A percentile compares a stretch with the other conserved stretches of the same genome.
These are phyloP conservation scores for Actinia tenebrosa DNA, from an alignment of 64 coral and sea anemone genomes.

Conservation along the genomic window DNA sequence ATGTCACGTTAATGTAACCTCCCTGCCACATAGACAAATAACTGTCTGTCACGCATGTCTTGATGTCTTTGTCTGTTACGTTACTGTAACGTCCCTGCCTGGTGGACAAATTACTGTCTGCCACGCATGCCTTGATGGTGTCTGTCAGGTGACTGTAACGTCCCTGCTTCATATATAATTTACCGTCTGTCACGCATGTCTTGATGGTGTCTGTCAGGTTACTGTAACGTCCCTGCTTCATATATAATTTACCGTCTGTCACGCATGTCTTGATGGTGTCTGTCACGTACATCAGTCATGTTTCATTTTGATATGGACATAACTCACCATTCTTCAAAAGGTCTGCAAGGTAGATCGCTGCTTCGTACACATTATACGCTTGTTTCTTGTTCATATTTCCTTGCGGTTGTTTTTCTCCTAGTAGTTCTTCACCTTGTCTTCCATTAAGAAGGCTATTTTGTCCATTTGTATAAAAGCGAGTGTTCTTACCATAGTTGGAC, in stretches of 20 bases:
- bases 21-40: not conserved
- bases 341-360: slow-evolving; percentile 25
- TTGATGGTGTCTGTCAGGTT: too few relatives aligned
- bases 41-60: not conserved
- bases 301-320: not conserved
- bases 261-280: not conserved
- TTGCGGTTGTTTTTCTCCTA: not conserved
- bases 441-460: not conserved
- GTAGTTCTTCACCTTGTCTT: not conserved
- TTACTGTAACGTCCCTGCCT: too few relatives aligned
- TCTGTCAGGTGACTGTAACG: too few relatives aligned
- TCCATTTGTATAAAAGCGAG: not conserved
- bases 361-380: slow-evolving; percentile 17
- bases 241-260: too few relatives aligned
- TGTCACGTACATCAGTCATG: not conserved
- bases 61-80: too few relatives aligned
- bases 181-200: too few relatives aligned
- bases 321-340: slow-evolving; percentile 30
- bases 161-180: too few relatives aligned
- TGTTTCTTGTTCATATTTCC: not conserved
- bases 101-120: too few relatives aligned
- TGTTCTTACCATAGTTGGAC: not conserved
- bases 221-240: too few relatives aligned
- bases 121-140: too few relatives aligned
- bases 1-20: not conserved